Evolutionary conservation across 2,888 invertebrate genomes (phyloP), one percentile per base, ranked within the genome.

Genomic region (Periphyllus acericola): DNA sequence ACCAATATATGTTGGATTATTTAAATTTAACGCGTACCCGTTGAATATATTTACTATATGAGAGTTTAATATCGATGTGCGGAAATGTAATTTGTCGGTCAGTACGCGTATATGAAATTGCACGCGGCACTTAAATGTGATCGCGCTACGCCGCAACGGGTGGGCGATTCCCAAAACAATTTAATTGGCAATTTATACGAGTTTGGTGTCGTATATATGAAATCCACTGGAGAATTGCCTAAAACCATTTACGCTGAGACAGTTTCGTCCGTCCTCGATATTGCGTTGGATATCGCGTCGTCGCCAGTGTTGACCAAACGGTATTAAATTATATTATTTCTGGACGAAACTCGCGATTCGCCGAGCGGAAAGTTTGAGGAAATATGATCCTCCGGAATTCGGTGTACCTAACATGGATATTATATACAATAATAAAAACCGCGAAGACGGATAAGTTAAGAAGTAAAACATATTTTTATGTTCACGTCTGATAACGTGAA

Each of bases 161-260:
- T 4, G 29, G 32, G 36, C 68, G 11, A 21, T 81, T 32, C 17
- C 46, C 81, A 21, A 68, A 68, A 81, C 81, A 68, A 81, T 81
- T 81, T 68, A 81, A 81, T 81, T 68, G 68, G 40, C 29, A 68
- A 68, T 81, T 68, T 68, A 81, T 81, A 40, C 17, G 68, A 81
- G 29, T 81, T 81, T 11, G 32, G 29, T 14, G 46, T 46, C 29
- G n/a, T 68, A 8, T 60, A 21, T 21, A 21, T 66, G 66, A 32
- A 32, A 32, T 29, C 40, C 29, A 68, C 68, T 1, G 68, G 21
- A 68, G 68, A 68, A 68, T 81, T 11, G 19, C 40, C 29, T 29
- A 21, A 66, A 68, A 40, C 66, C 68, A 29, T 68, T 81, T 40
- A 68, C 9, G 29, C 40, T 9, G 40, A 81, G 21, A 68, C 25